phyloP scores from a whole-genome alignment of 2,113 vertebrate species.

The Cygnus atratus region DNA sequence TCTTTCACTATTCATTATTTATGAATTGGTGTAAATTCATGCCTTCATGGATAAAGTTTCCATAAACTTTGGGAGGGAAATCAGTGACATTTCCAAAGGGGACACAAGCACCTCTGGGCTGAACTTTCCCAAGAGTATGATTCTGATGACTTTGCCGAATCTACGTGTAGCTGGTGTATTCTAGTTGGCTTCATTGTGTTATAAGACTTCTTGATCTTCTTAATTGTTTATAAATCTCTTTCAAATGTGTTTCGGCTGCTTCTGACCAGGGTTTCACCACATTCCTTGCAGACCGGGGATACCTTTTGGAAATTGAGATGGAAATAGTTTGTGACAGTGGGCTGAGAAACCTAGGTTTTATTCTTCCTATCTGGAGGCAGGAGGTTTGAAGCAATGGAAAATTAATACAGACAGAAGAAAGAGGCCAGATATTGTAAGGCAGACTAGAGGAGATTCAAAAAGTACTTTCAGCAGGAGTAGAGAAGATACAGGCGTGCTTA shows the following conservation, averaged over 20 bases:
- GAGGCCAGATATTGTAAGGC: conserved; percentile 35
- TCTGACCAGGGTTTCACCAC: neutral
- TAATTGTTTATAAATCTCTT: neutral
- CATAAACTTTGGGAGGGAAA: neutral
- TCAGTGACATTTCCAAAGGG: neutral
- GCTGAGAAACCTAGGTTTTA: neutral
- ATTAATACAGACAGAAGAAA: conserved; percentile 55
- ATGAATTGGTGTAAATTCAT: neutral
- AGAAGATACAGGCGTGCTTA: neutral
- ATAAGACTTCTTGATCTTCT: neutral
- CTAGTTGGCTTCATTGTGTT: neutral
- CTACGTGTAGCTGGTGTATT: neutral
- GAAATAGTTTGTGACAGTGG: conserved; percentile 21
- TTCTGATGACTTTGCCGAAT: neutral
- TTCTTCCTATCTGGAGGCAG: conserved; percentile 18
- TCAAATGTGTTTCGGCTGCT: neutral
- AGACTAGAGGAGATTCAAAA: neutral
- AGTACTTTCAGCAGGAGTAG: neutral
- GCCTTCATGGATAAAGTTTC: neutral
- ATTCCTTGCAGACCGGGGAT: neutral
- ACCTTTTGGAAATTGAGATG: neutral
- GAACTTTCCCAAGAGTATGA: neutral
- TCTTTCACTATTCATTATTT: neutral
- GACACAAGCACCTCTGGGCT: neutral
- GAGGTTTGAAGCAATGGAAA: conserved; percentile 48